These are phyloP conservation scores for Hiodon tergisus DNA, from an alignment of 2,113 vertebrate species.

Conservation along the genomic window DNA sequence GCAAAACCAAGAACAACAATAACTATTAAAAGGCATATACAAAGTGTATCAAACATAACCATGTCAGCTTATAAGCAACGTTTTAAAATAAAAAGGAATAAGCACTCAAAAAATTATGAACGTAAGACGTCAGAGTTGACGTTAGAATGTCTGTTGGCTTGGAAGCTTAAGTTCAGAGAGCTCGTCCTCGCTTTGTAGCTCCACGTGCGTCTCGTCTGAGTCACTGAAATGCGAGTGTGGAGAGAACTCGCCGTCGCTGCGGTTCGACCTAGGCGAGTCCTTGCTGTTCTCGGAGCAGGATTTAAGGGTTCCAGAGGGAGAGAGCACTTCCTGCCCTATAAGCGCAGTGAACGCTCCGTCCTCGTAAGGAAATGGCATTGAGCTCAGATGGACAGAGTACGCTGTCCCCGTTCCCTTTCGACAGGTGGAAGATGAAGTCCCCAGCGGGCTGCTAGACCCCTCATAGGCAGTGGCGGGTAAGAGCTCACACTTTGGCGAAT, in stretches of 20 bases:
- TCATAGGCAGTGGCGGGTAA: conserved; percentile 48
- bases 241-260: conserved; percentile 94
- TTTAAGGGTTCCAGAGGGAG: conserved; percentile 55
- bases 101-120: conserved; percentile 10
- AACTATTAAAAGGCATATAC: conserved; percentile 38
- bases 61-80: conserved; percentile 26
- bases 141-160: conserved; percentile 53
- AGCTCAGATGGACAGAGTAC: conserved; percentile 68
- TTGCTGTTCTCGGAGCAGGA: conserved; percentile 65
- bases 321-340: conserved; percentile 60
- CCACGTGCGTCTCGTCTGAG: conserved; percentile 80
- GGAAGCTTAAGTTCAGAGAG: conserved; percentile 59
- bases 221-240: conserved; percentile 94
- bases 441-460: conserved; percentile 39
- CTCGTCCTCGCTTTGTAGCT: conserved; percentile 70
- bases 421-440: conserved; percentile 43
- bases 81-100: conserved; percentile 10
- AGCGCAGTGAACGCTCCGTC: conserved; percentile 63
- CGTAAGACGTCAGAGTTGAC: conserved; percentile 10
- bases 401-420: conserved; percentile 43
- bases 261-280: conserved; percentile 77
- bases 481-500: conserved; percentile 52
- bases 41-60: conserved; percentile 32
- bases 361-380: conserved; percentile 70
- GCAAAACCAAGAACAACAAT: conserved; percentile 37